A percentile compares a stretch with the other conserved stretches of the same genome.
Evolutionary conservation across 2,797 vertebrate species (phyloP).

Genomic region (Sebastes alutus): DNA sequence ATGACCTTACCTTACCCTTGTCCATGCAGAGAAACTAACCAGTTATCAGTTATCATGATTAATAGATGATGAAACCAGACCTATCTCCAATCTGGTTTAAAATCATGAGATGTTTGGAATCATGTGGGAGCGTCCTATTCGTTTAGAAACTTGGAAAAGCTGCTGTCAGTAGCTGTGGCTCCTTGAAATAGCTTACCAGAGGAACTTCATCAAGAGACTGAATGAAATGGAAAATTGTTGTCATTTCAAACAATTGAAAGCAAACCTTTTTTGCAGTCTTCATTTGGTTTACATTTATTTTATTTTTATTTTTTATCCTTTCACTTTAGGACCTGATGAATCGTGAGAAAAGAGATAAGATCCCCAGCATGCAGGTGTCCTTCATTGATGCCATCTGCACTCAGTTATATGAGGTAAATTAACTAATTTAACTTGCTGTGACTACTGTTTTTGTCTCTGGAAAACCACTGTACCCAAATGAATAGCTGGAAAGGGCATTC

Average conservation of each 20-base stretch:
- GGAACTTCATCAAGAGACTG: background rate
- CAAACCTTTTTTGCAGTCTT: no score
- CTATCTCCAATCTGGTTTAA: background rate
- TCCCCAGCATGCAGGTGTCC: conserved; percentile 98
- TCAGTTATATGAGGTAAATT: conserved; percentile 94
- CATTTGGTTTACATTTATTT: background rate
- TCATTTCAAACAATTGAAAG: no score
- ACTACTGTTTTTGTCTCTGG: background rate
- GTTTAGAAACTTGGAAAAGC: background rate
- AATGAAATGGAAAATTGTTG: background rate
- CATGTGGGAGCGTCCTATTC: background rate
- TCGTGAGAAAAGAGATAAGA: conserved; percentile 96
- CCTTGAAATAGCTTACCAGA: background rate
- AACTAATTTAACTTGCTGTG: background rate
- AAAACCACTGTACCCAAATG: background rate
- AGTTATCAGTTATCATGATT: background rate
- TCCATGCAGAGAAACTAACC: background rate
- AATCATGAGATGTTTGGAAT: background rate
- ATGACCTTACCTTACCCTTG: background rate
- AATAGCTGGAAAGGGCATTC: background rate
- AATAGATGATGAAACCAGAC: background rate
- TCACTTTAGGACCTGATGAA: conserved; percentile 94
- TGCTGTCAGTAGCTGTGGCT: background rate
- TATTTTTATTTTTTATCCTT: background rate
- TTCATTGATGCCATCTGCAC: conserved; percentile 97